These are phyloP conservation scores for Pangasianodon gigas DNA, from an alignment of 2,113 vertebrate species.

Conservation along the genomic window DNA sequence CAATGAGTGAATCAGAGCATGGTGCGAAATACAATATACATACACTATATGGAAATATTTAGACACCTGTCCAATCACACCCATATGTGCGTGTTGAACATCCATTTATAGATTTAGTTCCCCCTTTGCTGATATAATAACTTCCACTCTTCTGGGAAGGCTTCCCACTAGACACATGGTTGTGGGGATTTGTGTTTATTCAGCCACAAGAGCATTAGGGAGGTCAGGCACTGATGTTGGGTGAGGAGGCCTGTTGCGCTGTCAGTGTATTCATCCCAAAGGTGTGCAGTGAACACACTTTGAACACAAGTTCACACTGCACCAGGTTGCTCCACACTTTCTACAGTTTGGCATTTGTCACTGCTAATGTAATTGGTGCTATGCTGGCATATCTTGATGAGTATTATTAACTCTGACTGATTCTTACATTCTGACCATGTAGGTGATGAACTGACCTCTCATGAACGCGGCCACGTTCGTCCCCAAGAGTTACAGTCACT, in stretches of 20 bases:
- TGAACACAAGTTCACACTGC: background rate
- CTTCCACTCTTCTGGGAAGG: background rate
- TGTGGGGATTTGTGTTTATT: background rate
- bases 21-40: background rate
- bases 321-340: background rate
- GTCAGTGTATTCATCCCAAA: background rate
- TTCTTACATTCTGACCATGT: background rate
- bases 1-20: background rate
- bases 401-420: background rate
- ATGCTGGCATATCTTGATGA: background rate
- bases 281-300: background rate
- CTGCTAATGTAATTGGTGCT: background rate
- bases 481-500: slow-evolving; percentile 94
- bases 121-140: background rate
- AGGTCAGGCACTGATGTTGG: background rate
- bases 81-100: background rate
- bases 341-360: background rate
- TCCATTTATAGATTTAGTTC: background rate
- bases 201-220: background rate
- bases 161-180: background rate
- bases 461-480: slow-evolving; percentile 93
- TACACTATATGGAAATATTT: background rate
- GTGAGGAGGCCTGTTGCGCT: background rate
- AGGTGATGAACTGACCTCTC: slow-evolving; percentile 79
- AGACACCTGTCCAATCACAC: background rate